Evolutionary conservation across 2,888 invertebrate genomes (phyloP), one percentile per base, ranked within the genome.

Genomic region (Eupithecia dodoneata): DNA sequence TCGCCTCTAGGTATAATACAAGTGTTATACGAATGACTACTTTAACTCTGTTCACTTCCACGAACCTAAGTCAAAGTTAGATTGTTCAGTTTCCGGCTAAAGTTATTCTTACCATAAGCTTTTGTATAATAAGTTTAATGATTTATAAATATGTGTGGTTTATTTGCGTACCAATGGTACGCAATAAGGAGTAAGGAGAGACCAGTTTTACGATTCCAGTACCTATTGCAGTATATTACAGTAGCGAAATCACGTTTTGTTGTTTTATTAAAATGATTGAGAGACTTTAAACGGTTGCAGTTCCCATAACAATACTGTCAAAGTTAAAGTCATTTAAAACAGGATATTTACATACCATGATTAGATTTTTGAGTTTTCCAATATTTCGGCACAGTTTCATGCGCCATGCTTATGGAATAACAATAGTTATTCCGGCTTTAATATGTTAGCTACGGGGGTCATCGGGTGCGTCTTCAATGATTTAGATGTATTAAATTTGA

Each of bases 141-240:
- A 59, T 1, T 18, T 59, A 59, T 59, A 59, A 59, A 59, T 59
- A 59, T 59, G 59, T 9, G 55, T 18, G 59, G 59, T 59, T n/a
- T 59, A 59, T 59, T 59, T 59, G 2, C 59, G 59, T n/a, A 9
- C 59, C n/a, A n/a, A n/a, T n/a, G n/a, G n/a, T n/a, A n/a, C n/a
- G n/a, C n/a, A n/a, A n/a, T n/a, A n/a, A n/a, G 18, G 59, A 3
- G 59, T 59, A 59, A 59, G 59, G 59, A 59, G 59, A 59, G 59
- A 59, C 59, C 18, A 4, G 18, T 59, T 18, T 18, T 59, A 59
- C 59, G 59, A 10, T 59, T 59, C 9, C 18, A 59, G 59, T 59
- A 59, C 30, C 30, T 30, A 30, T 30, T 30, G 9, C 18, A 59
- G 59, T 59, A 59, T 30, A 30, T 30, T 30, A 18, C 18, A 59